phyloP scores from a whole-genome alignment of 2,888 invertebrate genomes.

The Cylindroiulus punctatus region DNA sequence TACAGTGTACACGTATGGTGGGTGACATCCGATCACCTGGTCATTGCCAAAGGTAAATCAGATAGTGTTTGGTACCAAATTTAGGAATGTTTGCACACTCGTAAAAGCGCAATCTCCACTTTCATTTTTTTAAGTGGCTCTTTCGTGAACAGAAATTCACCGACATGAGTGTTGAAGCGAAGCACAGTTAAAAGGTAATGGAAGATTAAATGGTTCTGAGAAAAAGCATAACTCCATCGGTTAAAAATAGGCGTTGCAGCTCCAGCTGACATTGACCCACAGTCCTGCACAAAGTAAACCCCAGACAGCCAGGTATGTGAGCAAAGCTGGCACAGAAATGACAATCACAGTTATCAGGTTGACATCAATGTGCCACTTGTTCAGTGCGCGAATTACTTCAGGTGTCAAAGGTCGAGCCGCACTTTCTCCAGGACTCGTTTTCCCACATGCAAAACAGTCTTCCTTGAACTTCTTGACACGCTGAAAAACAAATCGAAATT shows the following conservation, averaged over 20 bases:
- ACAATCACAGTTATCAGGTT: background rate
- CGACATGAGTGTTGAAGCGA: too few relatives aligned
- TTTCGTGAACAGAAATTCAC: too few relatives aligned
- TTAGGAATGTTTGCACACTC: too few relatives aligned
- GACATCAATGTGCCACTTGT: conserved; percentile 37
- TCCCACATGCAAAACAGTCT: background rate
- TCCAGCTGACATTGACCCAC: background rate
- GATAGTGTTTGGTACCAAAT: too few relatives aligned
- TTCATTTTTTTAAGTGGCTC: too few relatives aligned
- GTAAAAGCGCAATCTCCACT: too few relatives aligned
- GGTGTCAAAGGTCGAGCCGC: background rate
- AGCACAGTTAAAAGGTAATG: too few relatives aligned
- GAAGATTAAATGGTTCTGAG: too few relatives aligned
- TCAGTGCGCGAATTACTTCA: background rate
- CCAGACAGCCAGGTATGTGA: background rate
- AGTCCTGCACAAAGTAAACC: background rate
- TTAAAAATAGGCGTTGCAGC: background rate
- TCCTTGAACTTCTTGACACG: conserved; percentile 15
- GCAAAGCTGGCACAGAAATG: background rate
- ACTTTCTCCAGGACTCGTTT: background rate
- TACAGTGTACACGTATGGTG: too few relatives aligned
- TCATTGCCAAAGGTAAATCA: too few relatives aligned
- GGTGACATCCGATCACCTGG: too few relatives aligned
- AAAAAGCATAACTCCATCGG: background rate
- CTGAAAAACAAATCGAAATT: background rate